These are phyloP conservation scores for Spatula versicolor DNA, from an alignment of 2,797 vertebrate genomes.

Conservation along the genomic window DNA sequence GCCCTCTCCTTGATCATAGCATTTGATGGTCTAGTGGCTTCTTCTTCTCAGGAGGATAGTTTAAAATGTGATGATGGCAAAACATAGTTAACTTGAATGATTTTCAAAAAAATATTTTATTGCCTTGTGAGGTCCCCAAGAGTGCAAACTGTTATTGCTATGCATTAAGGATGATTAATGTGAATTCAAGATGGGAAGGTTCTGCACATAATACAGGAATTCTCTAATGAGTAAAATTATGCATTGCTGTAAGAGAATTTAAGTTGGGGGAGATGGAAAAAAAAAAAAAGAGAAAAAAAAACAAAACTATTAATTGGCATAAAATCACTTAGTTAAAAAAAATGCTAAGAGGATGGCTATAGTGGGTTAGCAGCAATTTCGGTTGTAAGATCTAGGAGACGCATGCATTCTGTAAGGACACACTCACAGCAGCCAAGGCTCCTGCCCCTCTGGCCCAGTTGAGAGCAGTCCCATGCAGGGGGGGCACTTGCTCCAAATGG, in stretches of 20 bases:
- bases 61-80: neutral
- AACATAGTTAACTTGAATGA: neutral
- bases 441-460: neutral
- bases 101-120: neutral
- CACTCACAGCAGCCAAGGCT: neutral
- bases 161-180: neutral
- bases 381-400: neutral
- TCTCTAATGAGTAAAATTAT: neutral
- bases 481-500: neutral
- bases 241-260: neutral
- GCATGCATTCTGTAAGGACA: fast-evolving
- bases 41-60: neutral
- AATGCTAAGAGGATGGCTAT: neutral
- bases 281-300: neutral
- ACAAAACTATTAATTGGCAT: neutral
- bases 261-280: neutral
- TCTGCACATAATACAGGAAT: neutral
- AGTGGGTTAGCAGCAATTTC: neutral
- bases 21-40: neutral
- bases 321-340: neutral
- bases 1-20: neutral
- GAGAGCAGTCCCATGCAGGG: neutral
- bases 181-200: neutral
- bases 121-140: neutral
- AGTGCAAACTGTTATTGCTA: neutral